These are phyloP conservation scores for Chelmon rostratus DNA, from an alignment of 2,797 vertebrate genomes.

Conservation along the genomic window DNA sequence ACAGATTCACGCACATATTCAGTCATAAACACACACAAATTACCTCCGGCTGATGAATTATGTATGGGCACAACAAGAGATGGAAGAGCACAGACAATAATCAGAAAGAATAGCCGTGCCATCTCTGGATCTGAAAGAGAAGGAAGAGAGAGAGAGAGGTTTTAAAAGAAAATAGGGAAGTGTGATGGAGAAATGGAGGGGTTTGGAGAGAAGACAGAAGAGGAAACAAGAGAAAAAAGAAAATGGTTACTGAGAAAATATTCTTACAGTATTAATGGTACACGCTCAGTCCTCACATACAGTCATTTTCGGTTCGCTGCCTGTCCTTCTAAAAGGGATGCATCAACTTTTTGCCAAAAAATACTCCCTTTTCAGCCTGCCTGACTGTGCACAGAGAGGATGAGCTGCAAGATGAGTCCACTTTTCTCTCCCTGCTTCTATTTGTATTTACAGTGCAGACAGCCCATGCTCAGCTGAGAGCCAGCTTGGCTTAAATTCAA, in stretches of 20 bases:
- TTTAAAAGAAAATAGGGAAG: constrained; percentile 15
- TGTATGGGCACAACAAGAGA: constrained; percentile 85
- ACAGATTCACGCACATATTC: constrained; percentile 25
- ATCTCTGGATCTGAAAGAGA: constrained; percentile 85
- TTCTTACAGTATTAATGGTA: constrained; percentile 18
- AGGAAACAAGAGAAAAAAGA: constrained; percentile 17
- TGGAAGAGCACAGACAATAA: constrained; percentile 82
- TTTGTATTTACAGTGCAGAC: constrained; percentile 60
- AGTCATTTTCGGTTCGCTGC: constrained; percentile 26
- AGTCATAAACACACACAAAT: constrained; percentile 65
- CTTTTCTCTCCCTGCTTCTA: constrained; percentile 41
- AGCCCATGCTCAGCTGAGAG: constrained; percentile 35
- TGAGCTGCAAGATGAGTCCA: constrained; percentile 53
- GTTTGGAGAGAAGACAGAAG: constrained; percentile 9
- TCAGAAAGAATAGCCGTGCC: constrained; percentile 80
- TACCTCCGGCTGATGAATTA: constrained; percentile 88
- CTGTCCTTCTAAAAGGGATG: constrained; percentile 33
- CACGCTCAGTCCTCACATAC: constrained; percentile 15
- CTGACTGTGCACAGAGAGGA: constrained; percentile 27
- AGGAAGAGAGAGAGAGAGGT: constrained; percentile 33
- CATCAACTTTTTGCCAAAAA: constrained; percentile 49
- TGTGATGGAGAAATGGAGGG: constrained; percentile 16
- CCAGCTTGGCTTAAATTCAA: constrained; percentile 50
- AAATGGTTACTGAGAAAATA: constrained; percentile 28
- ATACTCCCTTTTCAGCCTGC: constrained; percentile 48